A percentile compares a stretch with the other conserved stretches of the same genome.
These are phyloP conservation scores for Choloepus hoffmanni DNA, from an alignment of 2,113 vertebrate genomes.

Conservation along the genomic window DNA sequence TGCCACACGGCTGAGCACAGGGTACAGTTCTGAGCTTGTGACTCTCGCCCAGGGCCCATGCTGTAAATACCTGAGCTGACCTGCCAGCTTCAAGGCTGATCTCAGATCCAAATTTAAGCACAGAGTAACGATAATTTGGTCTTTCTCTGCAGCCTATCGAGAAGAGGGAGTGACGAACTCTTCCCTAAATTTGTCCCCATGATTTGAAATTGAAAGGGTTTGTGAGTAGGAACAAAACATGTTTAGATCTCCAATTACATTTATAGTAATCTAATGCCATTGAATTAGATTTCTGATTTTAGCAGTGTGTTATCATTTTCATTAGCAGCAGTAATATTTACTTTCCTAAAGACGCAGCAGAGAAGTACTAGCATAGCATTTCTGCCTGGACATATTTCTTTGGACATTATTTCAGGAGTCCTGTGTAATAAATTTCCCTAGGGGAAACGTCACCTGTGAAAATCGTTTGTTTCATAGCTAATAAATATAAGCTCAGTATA, in stretches of 20 bases:
- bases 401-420: no score
- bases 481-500: no score
- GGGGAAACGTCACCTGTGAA: not conserved
- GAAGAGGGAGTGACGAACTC: no score
- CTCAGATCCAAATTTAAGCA: not conserved
- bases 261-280: not conserved
- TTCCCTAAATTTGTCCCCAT: not conserved
- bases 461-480: not conserved
- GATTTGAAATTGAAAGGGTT: not conserved
- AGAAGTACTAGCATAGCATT: not conserved
- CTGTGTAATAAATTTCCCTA: not conserved
- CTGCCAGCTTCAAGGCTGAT: not conserved
- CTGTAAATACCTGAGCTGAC: fast-evolving
- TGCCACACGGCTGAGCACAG: not conserved
- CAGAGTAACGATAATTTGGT: fast-evolving
- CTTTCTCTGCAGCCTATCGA: not conserved
- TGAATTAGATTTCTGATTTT: not conserved
- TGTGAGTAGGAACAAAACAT: not conserved
- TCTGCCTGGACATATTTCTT: not conserved
- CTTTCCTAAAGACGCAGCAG: not conserved
- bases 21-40: not conserved
- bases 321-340: fast-evolving
- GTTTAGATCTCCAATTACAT: not conserved
- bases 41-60: not conserved
- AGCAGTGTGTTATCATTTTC: not conserved